A percentile compares a stretch with the other conserved stretches of the same genome.
Conservation (phyloP, 2,113 vertebrate genomes). For the Reinhardtius hippoglossoides region DNA sequence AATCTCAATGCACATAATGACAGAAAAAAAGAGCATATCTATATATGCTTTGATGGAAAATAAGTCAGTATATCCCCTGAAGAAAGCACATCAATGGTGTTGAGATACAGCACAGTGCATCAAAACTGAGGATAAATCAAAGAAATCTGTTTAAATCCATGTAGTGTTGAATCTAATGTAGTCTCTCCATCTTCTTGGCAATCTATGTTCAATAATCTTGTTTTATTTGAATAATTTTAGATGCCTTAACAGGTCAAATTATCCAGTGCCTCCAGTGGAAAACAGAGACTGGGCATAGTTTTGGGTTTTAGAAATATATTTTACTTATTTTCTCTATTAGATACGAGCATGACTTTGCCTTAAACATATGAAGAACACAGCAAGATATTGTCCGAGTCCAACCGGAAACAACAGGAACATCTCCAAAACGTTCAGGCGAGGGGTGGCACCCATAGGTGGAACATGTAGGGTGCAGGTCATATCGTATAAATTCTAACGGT, state of each 20-base stretch:
- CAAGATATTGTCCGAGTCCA: no score
- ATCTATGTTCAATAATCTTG: no score
- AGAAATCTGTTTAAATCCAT: neutral
- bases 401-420: no score
- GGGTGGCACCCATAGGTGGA: no score
- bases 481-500: no score
- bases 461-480: no score
- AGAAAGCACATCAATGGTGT: neutral
- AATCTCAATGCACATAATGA: neutral
- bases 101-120: neutral
- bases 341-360: no score
- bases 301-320: neutral
- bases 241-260: neutral
- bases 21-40: neutral
- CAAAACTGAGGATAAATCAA: neutral
- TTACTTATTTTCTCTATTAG: neutral
- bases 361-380: no score
- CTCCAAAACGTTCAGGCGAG: no score
- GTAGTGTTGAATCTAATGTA: no score
- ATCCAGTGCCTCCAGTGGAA: no score
- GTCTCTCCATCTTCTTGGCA: no score
- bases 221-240: neutral
- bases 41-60: neutral
- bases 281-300: neutral
- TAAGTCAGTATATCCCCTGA: neutral